Evolutionary conservation across 2,888 invertebrate species (phyloP).

Genomic region (Xestia rhomboidea): DNA sequence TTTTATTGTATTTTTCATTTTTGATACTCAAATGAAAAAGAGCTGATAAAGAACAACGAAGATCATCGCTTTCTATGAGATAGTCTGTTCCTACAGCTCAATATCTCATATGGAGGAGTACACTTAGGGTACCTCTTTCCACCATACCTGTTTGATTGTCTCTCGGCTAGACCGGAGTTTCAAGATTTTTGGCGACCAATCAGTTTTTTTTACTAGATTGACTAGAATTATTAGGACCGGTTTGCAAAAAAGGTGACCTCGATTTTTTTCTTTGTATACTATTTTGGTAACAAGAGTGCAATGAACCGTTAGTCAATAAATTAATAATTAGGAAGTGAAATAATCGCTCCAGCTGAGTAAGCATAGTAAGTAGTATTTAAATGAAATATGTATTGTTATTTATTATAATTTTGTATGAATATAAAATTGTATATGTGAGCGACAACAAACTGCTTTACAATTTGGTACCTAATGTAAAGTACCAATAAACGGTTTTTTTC

Average conservation of each 20-base stretch:
- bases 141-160: neutral
- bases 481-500: neutral
- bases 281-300: constrained; percentile 6
- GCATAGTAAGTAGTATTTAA: neutral
- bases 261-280: constrained; percentile 3
- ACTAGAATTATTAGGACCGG: constrained; percentile 10
- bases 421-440: too few relatives aligned
- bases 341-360: neutral
- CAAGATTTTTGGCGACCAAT: neutral
- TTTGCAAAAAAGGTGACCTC: constrained; percentile 7
- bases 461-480: too few relatives aligned
- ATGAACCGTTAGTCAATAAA: constrained; percentile 24
- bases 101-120: neutral
- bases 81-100: neutral
- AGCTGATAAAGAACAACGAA: neutral
- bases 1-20: neutral
- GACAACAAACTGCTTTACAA: too few relatives aligned
- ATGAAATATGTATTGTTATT: neutral
- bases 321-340: neutral
- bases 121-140: neutral
- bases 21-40: neutral
- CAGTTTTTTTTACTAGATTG: neutral
- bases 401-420: neutral
- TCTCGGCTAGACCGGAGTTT: neutral
- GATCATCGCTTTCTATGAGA: too few relatives aligned